Conservation (phyloP, 1,140 invertebrate species). For the Pinna nobilis region DNA sequence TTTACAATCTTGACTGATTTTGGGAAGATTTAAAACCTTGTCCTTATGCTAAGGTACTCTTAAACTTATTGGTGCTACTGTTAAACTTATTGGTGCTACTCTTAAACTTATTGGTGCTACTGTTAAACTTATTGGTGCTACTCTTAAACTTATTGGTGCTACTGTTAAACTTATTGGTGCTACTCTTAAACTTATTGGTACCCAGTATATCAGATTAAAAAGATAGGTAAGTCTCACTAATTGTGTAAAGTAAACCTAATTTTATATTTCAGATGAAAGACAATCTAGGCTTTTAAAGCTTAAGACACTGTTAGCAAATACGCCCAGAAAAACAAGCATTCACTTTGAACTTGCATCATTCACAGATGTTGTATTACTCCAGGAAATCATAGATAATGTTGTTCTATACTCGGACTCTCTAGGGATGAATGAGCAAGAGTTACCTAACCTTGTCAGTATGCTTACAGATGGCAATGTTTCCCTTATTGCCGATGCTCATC, state of each 20-base stretch:
- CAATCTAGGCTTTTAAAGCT: slow-evolving; percentile 81
- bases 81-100: no score
- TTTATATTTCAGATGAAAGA: slow-evolving; percentile 78
- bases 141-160: no score
- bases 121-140: neutral
- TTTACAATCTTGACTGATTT: no score
- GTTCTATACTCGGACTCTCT: slow-evolving; percentile 88
- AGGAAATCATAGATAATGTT: slow-evolving; percentile 81
- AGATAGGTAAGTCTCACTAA: no score
- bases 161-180: no score
- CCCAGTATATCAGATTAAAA: no score
- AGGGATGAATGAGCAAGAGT: slow-evolving; percentile 93
- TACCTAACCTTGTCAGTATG: slow-evolving; percentile 84
- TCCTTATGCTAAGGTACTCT: no score
- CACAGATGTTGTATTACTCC: slow-evolving; percentile 82
- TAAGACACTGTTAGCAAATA: slow-evolving; percentile 80
- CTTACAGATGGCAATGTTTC: slow-evolving; percentile 82
- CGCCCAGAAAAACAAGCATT: slow-evolving; percentile 80
- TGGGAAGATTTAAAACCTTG: no score
- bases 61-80: no score
- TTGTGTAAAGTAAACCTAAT: no score
- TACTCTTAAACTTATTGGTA: no score
- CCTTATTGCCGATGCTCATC: slow-evolving; percentile 85
- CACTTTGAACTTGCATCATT: slow-evolving; percentile 95
- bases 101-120: no score